Evolutionary conservation across 2,113 vertebrate genomes (phyloP).

Genomic region (Ochotona princeps): DNA sequence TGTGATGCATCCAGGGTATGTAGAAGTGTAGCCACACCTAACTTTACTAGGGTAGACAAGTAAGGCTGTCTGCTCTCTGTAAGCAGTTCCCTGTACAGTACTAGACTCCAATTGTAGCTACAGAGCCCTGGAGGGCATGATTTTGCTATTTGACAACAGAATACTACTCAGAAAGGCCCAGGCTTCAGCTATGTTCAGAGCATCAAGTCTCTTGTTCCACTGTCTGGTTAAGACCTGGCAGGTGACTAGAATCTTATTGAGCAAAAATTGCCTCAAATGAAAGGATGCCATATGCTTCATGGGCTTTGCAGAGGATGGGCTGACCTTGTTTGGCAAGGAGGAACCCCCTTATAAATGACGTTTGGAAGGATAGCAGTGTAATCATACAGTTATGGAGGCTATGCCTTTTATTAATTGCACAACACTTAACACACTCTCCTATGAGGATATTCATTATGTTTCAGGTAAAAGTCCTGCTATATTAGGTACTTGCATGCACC

Average conservation of each 20-base stretch:
- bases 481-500: background rate
- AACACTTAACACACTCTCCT: background rate
- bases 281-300: background rate
- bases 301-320: background rate
- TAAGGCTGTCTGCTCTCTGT: background rate
- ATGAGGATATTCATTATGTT: background rate
- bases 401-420: background rate
- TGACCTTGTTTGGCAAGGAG: background rate
- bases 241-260: background rate
- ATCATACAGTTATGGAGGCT: background rate
- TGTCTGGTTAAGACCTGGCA: background rate
- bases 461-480: background rate
- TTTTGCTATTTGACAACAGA: background rate
- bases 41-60: rapidly evolving
- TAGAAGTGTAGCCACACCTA: background rate
- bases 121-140: background rate
- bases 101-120: background rate
- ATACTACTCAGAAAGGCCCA: background rate
- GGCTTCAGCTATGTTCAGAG: background rate
- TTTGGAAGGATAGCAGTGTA: background rate
- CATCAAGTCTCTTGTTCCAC: background rate
- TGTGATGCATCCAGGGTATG: background rate
- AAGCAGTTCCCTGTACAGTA: background rate
- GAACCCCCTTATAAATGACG: background rate
- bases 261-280: background rate